Percentiles rank a stretch among this genome's conserved stretches.
These are phyloP conservation scores for Argyra leucocephala DNA, from an alignment of 2,888 invertebrate genomes.

Conservation along the genomic window DNA sequence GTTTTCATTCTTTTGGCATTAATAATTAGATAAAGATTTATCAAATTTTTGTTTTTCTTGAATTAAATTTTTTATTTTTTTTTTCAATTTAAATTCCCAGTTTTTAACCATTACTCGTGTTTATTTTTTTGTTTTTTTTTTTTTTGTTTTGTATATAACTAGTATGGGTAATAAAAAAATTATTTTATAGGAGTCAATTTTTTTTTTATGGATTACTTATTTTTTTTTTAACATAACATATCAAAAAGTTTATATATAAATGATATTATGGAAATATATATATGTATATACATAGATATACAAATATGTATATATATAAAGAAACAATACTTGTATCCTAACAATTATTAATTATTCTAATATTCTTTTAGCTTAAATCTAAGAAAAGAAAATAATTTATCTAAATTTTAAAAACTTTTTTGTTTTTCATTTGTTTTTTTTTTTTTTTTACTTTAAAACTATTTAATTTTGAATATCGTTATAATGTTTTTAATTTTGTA, in stretches of 20 bases:
- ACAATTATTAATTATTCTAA: conserved; percentile 6
- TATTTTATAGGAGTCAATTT: conserved; percentile 6
- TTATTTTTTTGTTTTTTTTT: too few relatives aligned
- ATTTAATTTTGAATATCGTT: not conserved
- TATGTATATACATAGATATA: not conserved
- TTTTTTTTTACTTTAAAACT: not conserved
- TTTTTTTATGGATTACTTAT: not conserved
- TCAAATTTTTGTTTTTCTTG: not conserved
- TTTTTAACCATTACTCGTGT: not conserved
- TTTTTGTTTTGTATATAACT: not conserved
- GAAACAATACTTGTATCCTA: not conserved
- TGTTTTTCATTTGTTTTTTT: not conserved
- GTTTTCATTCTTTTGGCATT: not conserved
- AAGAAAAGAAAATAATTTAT: conserved; percentile 2
- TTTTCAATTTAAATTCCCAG: not conserved
- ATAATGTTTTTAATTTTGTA: not conserved
- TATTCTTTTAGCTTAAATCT: conserved; percentile 3
- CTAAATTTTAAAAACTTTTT: not conserved
- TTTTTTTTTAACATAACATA: not conserved
- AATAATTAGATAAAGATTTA: not conserved
- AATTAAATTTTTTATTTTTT: not conserved
- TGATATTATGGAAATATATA: not conserved
- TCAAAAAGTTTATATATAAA: not conserved
- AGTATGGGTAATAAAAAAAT: not conserved
- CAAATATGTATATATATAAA: not conserved